Conservation (phyloP, 1,140 invertebrate species). For the Yoshiicerus persimilis region DNA sequence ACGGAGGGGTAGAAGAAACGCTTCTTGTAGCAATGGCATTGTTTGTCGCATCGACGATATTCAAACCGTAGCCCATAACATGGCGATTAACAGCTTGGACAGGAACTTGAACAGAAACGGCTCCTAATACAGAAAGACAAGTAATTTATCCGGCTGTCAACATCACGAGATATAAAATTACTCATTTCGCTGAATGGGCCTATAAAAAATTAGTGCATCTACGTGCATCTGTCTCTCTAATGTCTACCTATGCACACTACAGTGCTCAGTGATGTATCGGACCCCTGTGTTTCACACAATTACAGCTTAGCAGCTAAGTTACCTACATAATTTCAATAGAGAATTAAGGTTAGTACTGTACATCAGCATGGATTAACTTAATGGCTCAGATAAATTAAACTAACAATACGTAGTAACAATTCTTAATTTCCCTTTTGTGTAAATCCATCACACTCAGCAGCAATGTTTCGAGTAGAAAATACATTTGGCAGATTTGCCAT, state of each 20-base stretch:
- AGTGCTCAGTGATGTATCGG: neutral
- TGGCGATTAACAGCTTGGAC: constrained; percentile 48
- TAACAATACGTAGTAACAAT: neutral
- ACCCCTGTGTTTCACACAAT: neutral
- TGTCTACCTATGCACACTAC: no score
- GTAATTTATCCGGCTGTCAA: neutral
- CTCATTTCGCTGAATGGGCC: neutral
- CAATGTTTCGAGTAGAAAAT: neutral
- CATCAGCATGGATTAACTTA: neutral
- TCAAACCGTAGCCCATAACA: constrained; percentile 18
- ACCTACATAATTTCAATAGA: neutral
- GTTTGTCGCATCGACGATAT: constrained; percentile 7
- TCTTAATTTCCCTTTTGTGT: neutral
- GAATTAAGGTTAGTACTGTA: constrained; percentile 5
- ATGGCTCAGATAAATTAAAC: neutral
- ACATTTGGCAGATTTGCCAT: no score
- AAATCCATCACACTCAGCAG: neutral
- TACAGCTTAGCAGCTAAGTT: neutral
- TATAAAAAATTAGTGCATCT: neutral
- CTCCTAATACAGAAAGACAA: neutral
- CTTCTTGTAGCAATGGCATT: constrained; percentile 12
- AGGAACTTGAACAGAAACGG: constrained; percentile 34
- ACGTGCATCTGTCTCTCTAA: neutral
- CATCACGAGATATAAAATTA: neutral
- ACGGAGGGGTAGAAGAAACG: neutral